These are phyloP conservation scores for Conger conger DNA, from an alignment of 2,113 vertebrate species.

Conservation along the genomic window DNA sequence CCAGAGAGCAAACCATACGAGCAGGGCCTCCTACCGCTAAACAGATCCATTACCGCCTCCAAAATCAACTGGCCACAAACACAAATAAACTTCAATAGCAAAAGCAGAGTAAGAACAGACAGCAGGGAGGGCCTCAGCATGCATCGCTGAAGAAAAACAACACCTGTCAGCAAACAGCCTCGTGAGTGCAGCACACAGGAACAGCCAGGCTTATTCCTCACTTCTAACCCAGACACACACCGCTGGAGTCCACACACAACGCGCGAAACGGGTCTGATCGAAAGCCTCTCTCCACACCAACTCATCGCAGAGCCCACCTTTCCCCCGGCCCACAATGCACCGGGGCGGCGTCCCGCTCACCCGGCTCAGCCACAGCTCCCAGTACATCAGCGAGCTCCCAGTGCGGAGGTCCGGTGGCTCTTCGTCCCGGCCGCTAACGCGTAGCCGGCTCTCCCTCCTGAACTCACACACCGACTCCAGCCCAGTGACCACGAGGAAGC, in stretches of 20 bases:
- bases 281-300: background rate
- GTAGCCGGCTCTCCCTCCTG: background rate
- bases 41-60: background rate
- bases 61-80: background rate
- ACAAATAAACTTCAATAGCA: background rate
- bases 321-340: slow-evolving; percentile 62
- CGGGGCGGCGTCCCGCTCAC: slow-evolving; percentile 55
- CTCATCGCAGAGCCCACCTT: slow-evolving; percentile 59
- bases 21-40: background rate
- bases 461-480: background rate
- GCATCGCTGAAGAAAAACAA: background rate
- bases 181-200: too few species aligned
- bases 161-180: too few species aligned
- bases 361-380: slow-evolving; percentile 73
- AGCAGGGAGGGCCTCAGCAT: background rate
- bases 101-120: background rate
- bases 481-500: background rate
- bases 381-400: slow-evolving; percentile 59
- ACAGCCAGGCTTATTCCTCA: background rate
- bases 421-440: background rate
- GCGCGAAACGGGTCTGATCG: background rate
- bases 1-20: background rate
- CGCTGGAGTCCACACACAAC: too few species aligned
- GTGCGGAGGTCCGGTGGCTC: slow-evolving; percentile 31
- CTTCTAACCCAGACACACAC: background rate